A percentile compares a stretch with the other conserved stretches of the same genome.
These are phyloP conservation scores for Ericerus pela DNA, from an alignment of 1,140 invertebrate genomes.

Conservation along the genomic window DNA sequence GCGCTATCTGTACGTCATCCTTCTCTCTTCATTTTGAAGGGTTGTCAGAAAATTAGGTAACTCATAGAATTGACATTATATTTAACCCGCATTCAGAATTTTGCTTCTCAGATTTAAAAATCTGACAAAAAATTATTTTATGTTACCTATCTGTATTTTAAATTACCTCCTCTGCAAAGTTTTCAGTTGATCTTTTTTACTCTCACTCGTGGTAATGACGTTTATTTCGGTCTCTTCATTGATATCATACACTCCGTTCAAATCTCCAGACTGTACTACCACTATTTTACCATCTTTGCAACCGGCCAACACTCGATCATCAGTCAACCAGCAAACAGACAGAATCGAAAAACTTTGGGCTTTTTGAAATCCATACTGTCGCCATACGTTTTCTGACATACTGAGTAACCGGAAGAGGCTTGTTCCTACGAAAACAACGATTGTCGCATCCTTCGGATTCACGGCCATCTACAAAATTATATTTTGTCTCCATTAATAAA, in stretches of 20 bases:
- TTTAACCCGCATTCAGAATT: too few species aligned
- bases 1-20: too few species aligned
- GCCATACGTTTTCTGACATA: constrained; percentile 61
- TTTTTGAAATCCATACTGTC: constrained; percentile 67
- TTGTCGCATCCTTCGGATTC: constrained; percentile 59
- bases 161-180: too few species aligned
- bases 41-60: too few species aligned
- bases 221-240: constrained; percentile 31
- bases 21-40: too few species aligned
- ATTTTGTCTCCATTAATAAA: background rate
- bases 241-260: constrained; percentile 45
- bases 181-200: background rate
- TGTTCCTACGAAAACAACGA: constrained; percentile 55
- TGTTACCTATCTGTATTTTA: too few species aligned
- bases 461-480: constrained; percentile 38
- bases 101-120: too few species aligned
- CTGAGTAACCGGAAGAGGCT: constrained; percentile 59
- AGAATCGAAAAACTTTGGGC: constrained; percentile 55
- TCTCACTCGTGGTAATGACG: constrained; percentile 5
- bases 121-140: too few species aligned
- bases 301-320: constrained; percentile 58
- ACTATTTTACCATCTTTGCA: constrained; percentile 54
- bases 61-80: too few species aligned
- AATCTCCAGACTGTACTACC: constrained; percentile 62
- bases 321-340: constrained; percentile 51